These are phyloP conservation scores for Geodia barretti DNA, from an alignment of 37 sponge, comb jelly and placozoan species.

Conservation along the genomic window DNA sequence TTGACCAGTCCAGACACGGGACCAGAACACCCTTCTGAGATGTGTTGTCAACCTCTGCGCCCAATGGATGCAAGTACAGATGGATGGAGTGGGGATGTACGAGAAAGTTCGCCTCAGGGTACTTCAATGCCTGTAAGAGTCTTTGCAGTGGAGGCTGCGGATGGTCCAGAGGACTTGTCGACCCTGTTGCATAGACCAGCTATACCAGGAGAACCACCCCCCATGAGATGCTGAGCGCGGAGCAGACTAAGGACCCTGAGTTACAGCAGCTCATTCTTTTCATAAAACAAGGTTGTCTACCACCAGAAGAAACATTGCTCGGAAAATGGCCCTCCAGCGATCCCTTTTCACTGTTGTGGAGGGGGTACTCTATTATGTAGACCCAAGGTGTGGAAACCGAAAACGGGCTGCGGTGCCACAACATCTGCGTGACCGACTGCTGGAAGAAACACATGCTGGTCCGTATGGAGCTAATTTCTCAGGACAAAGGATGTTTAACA, in stretches of 20 bases:
- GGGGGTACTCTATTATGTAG: slow-evolving; percentile 9
- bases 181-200: too few relatives aligned
- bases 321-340: neutral
- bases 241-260: slow-evolving; percentile 13
- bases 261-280: neutral
- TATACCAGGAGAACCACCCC: too few relatives aligned
- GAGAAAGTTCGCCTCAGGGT: too few relatives aligned
- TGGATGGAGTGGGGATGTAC: too few relatives aligned
- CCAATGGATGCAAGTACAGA: too few relatives aligned
- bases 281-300: too few relatives aligned
- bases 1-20: too few relatives aligned
- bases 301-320: neutral
- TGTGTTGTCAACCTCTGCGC: too few relatives aligned
- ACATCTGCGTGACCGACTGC: neutral
- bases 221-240: neutral
- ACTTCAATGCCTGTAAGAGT: too few relatives aligned
- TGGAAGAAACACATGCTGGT: neutral
- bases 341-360: neutral
- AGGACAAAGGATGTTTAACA: neutral
- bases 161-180: too few relatives aligned
- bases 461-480: slow-evolving; percentile 5
- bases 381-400: slow-evolving; percentile 2
- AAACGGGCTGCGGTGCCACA: slow-evolving; percentile 14
- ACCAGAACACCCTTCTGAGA: too few relatives aligned
- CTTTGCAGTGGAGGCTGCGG: too few relatives aligned